phyloP scores from a whole-genome alignment of 2,888 invertebrate species.

The Hoplodrina ambigua region DNA sequence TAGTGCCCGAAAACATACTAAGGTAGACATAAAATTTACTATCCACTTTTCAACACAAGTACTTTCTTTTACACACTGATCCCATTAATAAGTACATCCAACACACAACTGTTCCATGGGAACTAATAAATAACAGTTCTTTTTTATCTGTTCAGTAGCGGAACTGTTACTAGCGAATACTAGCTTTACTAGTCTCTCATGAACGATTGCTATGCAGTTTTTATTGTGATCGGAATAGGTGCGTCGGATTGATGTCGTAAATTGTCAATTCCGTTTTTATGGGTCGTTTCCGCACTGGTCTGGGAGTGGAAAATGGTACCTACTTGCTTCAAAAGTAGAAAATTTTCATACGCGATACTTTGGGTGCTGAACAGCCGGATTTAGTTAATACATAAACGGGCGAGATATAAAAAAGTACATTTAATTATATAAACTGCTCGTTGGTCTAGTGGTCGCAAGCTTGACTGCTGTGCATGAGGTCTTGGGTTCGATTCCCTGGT shows the following conservation, averaged over 20 bases:
- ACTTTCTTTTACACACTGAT: slow-evolving; percentile 29
- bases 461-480: too few species aligned
- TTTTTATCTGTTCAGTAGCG: slow-evolving; percentile 39
- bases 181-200: slow-evolving; percentile 12
- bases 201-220: slow-evolving; percentile 30
- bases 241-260: slow-evolving; percentile 27
- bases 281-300: slow-evolving; percentile 19
- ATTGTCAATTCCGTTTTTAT: slow-evolving; percentile 39
- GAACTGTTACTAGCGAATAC: slow-evolving; percentile 33
- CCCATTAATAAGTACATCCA: slow-evolving; percentile 24
- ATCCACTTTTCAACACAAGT: slow-evolving; percentile 1
- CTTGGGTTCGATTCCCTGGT: too few species aligned
- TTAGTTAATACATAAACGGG: too few species aligned
- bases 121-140: slow-evolving; percentile 49
- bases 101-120: slow-evolving; percentile 50
- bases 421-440: too few species aligned
- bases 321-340: neutral
- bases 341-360: neutral
- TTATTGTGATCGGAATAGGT: slow-evolving; percentile 27
- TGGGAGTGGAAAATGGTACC: slow-evolving; percentile 1
- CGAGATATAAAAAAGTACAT: too few species aligned
- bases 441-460: too few species aligned
- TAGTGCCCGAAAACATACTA: neutral
- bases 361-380: too few species aligned
- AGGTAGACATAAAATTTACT: neutral